Evolutionary conservation across 2,113 vertebrate species (phyloP).

Genomic region (Solea senegalensis): DNA sequence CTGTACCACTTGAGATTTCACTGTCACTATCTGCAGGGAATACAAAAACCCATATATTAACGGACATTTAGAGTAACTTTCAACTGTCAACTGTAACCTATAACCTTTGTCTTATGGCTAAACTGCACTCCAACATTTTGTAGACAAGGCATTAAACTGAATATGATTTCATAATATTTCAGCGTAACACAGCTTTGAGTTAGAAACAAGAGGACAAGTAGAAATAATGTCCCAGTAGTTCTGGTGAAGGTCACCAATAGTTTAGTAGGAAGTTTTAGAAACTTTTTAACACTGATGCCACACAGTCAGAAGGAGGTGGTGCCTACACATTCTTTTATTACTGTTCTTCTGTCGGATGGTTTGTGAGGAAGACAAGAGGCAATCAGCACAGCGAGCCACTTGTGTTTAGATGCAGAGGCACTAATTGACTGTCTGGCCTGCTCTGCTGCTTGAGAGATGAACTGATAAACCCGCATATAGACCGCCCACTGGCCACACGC

Average conservation of each 20-base stretch:
- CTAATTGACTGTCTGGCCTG: slow-evolving; percentile 60
- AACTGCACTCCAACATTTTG: neutral
- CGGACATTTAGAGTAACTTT: slow-evolving; percentile 1
- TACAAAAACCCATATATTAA: slow-evolving; percentile 20
- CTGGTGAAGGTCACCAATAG: neutral
- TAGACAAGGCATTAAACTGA: neutral
- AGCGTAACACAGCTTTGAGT: neutral
- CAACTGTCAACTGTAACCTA: neutral
- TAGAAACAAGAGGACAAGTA: neutral
- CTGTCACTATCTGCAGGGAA: slow-evolving; percentile 91
- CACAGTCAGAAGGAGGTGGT: slow-evolving; percentile 33
- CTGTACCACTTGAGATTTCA: slow-evolving; percentile 96
- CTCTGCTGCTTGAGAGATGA: slow-evolving; percentile 48
- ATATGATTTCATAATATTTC: neutral
- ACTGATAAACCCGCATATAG: slow-evolving; percentile 40
- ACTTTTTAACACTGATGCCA: slow-evolving; percentile 31
- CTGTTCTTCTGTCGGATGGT: slow-evolving; percentile 33
- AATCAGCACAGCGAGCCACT: slow-evolving; percentile 63
- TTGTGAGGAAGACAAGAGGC: slow-evolving; percentile 56
- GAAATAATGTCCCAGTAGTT: neutral
- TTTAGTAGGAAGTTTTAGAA: slow-evolving; percentile 22
- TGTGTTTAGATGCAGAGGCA: slow-evolving; percentile 57
- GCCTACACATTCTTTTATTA: slow-evolving; percentile 63
- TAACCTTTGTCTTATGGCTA: neutral
- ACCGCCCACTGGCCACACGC: slow-evolving; percentile 21